Evolutionary conservation across 30 jellyfish, hydroid and myxozoan species (phyloP).

Genomic region (Chironex yamaguchii): DNA sequence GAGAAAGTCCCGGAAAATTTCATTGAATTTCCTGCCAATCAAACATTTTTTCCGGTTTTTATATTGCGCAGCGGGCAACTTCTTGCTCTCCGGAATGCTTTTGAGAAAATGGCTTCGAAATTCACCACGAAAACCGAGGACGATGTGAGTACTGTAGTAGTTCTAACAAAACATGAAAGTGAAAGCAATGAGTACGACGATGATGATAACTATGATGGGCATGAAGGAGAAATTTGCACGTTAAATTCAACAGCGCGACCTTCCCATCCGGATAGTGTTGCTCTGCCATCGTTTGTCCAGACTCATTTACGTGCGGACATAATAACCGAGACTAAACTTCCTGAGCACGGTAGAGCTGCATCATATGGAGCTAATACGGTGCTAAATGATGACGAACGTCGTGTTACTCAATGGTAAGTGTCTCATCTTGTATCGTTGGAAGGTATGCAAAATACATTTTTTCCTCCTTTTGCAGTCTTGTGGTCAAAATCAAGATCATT

Average conservation of each 20-base stretch:
- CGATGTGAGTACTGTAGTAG: neutral
- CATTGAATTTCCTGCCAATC: no score
- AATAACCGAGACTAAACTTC: neutral
- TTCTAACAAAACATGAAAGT: neutral
- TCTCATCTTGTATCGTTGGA: no score
- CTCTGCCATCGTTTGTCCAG: neutral
- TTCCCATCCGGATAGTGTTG: neutral
- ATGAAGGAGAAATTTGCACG: neutral
- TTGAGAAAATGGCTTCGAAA: neutral
- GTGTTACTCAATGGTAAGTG: neutral
- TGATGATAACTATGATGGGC: neutral
- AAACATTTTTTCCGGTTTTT: neutral
- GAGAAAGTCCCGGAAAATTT: no score
- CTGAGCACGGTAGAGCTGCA: neutral
- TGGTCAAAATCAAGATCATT: no score
- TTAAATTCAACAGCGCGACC: neutral
- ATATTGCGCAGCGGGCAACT: neutral
- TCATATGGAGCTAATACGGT: neutral
- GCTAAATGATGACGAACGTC: neutral
- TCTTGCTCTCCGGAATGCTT: no score
- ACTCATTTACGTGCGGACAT: neutral
- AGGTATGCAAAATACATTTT: no score
- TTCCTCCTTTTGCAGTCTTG: no score
- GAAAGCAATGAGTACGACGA: neutral
- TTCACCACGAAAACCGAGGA: neutral